These are phyloP conservation scores for Melieria omissa DNA, from an alignment of 2,888 invertebrate genomes.

Conservation along the genomic window DNA sequence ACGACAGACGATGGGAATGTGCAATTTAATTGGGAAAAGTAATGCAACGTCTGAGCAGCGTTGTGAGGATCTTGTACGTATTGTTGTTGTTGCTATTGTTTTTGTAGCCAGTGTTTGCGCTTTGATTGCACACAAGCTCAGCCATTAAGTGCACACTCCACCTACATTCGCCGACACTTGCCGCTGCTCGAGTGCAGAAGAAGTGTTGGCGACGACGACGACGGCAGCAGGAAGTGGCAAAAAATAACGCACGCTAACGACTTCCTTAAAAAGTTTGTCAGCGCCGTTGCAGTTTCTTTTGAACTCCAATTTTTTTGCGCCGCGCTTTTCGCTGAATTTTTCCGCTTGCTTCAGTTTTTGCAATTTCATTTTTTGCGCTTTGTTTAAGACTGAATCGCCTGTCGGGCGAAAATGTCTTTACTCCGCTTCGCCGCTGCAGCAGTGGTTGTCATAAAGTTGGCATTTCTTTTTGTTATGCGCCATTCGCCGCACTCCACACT, in stretches of 20 bases:
- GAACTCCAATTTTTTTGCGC: not conserved
- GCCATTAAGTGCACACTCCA: conserved; percentile 27
- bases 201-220: not conserved
- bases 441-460: conserved; percentile 27
- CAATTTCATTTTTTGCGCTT: too few relatives aligned
- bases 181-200: conserved; percentile 28
- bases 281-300: too few relatives aligned
- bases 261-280: conserved; percentile 34
- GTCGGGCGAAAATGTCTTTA: too few relatives aligned
- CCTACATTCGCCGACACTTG: conserved; percentile 30
- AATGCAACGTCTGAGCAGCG: not conserved
- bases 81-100: not conserved
- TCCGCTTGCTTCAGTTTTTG: not conserved
- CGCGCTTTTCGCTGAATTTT: not conserved
- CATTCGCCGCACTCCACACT: not conserved
- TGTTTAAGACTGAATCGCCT: too few relatives aligned
- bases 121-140: conserved; percentile 18
- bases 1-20: conserved; percentile 14
- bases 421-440: not conserved
- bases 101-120: conserved; percentile 8
- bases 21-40: conserved; percentile 19
- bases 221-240: conserved; percentile 7
- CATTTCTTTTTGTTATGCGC: conserved; percentile 18
- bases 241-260: conserved; percentile 38
- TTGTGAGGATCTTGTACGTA: not conserved